Conservation (phyloP, 2,797 vertebrate species). For the Acanthis flammea region DNA sequence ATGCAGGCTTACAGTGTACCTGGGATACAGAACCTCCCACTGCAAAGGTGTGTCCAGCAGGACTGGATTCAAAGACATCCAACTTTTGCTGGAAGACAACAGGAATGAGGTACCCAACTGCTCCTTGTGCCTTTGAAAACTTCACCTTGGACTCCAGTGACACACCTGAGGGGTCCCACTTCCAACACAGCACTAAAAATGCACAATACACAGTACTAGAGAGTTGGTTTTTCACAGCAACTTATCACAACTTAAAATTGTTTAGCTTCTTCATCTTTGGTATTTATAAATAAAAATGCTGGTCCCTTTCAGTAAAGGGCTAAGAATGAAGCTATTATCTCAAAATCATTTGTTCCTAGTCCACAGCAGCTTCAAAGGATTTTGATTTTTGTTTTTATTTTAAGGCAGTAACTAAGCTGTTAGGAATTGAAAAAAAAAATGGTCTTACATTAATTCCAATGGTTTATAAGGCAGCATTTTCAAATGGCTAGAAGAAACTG, state of each 20-base stretch:
- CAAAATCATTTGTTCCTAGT: not conserved
- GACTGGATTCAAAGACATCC: not conserved
- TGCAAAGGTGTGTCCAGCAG: not conserved
- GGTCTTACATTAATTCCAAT: not conserved
- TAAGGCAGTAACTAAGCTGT: conserved; percentile 21
- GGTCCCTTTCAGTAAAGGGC: conserved; percentile 31
- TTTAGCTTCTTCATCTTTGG: conserved; percentile 49
- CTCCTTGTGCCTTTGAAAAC: not conserved
- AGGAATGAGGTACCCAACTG: not conserved
- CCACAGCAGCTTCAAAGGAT: not conserved
- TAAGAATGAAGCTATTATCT: not conserved
- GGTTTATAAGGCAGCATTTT: conserved; percentile 39
- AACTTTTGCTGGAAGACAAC: not conserved
- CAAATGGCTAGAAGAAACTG: not conserved
- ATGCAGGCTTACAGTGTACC: not conserved
- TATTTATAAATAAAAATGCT: conserved; percentile 14
- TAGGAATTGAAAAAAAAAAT: not conserved
- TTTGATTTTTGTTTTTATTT: not conserved
- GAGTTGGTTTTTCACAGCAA: not conserved
- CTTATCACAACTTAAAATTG: not conserved
- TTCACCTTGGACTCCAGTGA: not conserved
- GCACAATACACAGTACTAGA: not conserved
- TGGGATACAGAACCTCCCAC: not conserved
- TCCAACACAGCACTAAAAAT: not conserved
- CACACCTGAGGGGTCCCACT: not conserved